Percentiles rank a stretch among this genome's conserved stretches.
These are phyloP conservation scores for Choreutis nemorana DNA, from an alignment of 2,888 invertebrate species.

Conservation along the genomic window DNA sequence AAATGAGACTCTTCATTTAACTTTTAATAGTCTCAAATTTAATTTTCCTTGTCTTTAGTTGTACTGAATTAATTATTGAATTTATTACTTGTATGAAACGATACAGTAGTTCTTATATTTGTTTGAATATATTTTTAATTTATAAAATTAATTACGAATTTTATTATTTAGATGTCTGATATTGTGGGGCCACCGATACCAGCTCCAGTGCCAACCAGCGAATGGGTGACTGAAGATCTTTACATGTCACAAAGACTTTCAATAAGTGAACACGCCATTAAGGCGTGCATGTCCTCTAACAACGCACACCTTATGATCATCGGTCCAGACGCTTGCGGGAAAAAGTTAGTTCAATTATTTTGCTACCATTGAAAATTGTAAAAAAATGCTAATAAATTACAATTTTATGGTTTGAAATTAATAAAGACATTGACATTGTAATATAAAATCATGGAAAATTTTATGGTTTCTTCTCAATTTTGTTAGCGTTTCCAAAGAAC, in stretches of 20 bases:
- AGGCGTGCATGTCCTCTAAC: constrained; percentile 24
- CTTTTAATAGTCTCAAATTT: too few species aligned
- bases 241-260: constrained; percentile 29
- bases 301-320: constrained; percentile 28
- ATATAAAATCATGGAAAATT: too few species aligned
- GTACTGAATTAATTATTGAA: background rate
- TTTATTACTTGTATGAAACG: background rate
- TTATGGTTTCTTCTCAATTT: too few species aligned
- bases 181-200: constrained; percentile 21
- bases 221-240: constrained; percentile 28
- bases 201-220: constrained; percentile 6
- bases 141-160: background rate
- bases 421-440: too few species aligned
- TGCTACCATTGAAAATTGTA: too few species aligned
- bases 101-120: background rate
- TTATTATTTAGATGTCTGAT: constrained; percentile 20
- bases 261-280: constrained; percentile 23
- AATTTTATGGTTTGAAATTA: constrained; percentile 1
- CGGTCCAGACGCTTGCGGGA: constrained; percentile 39
- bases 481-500: too few species aligned
- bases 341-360: constrained; percentile 24
- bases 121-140: background rate
- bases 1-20: too few species aligned
- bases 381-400: background rate
- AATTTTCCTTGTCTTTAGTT: too few species aligned